Percentiles rank a stretch among this genome's conserved stretches.
Evolutionary conservation across 2,888 invertebrate species (phyloP).

Genomic region (Resseliella maxima): DNA sequence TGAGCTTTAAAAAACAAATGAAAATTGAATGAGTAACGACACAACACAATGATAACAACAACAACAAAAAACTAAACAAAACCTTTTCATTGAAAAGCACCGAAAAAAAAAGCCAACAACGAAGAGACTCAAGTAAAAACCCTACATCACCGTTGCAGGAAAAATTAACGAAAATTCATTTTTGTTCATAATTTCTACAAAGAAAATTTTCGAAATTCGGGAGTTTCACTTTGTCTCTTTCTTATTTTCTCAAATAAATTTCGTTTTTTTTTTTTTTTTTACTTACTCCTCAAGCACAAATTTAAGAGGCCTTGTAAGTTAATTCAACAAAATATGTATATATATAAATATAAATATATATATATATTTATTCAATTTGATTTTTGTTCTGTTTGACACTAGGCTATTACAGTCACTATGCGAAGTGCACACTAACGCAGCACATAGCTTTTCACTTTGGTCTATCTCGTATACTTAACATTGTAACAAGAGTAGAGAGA

Average conservation of each 20-base stretch:
- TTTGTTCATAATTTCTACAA: too few species aligned
- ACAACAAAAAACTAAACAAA: background rate
- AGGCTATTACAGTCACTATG: conserved; percentile 11
- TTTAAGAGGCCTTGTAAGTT: too few species aligned
- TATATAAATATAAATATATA: background rate
- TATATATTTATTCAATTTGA: too few species aligned
- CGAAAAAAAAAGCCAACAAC: too few species aligned
- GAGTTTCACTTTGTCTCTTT: background rate
- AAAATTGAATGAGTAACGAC: background rate
- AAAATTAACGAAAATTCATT: background rate
- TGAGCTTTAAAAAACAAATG: conserved; percentile 21
- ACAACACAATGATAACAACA: background rate
- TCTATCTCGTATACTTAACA: background rate
- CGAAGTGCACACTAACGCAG: conserved; percentile 53
- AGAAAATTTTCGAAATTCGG: too few species aligned
- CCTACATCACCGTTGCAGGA: background rate
- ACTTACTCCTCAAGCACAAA: background rate
- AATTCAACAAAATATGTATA: background rate
- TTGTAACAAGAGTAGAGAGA: background rate
- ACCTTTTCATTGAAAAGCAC: background rate
- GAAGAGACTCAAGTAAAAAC: background rate
- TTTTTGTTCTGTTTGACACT: conserved; percentile 51
- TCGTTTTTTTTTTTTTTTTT: too few species aligned
- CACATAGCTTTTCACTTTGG: conserved; percentile 54
- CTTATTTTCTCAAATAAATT: background rate